phyloP scores from a whole-genome alignment of 2,113 vertebrate species.

The Ursus arctos region DNA sequence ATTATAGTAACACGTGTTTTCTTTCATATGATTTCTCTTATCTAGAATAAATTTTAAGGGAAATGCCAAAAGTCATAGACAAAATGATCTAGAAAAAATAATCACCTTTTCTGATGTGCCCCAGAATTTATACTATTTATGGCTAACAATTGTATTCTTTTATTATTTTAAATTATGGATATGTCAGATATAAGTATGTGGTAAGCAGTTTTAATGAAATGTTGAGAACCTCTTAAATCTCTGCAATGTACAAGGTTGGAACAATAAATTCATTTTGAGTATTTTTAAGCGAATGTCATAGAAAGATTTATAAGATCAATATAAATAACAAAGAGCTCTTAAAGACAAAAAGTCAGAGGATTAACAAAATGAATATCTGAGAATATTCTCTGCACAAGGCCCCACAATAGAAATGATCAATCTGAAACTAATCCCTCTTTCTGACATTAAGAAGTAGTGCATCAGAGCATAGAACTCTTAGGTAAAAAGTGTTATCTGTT shows the following conservation, averaged over 20 bases:
- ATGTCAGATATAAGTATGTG: neutral
- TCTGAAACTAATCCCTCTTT: neutral
- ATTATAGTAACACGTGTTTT: neutral
- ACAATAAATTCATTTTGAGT: neutral
- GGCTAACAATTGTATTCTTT: neutral
- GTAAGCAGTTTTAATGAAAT: neutral
- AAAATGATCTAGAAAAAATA: neutral
- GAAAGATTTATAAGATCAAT: neutral
- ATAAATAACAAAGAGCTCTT: neutral
- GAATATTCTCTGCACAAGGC: neutral
- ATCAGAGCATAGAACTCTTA: neutral
- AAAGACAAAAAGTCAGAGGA: neutral
- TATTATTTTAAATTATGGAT: neutral
- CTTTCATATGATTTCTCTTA: neutral
- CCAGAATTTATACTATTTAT: neutral
- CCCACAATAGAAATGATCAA: neutral
- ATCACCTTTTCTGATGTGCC: neutral
- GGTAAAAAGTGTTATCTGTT: neutral
- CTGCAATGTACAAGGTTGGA: neutral
- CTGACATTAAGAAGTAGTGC: neutral
- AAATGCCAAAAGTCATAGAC: neutral
- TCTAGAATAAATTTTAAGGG: neutral
- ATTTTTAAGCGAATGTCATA: neutral
- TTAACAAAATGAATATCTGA: neutral
- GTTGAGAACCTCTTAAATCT: neutral